Evolutionary conservation across 2,888 invertebrate genomes (phyloP).

Genomic region (Tinea pellionella): DNA sequence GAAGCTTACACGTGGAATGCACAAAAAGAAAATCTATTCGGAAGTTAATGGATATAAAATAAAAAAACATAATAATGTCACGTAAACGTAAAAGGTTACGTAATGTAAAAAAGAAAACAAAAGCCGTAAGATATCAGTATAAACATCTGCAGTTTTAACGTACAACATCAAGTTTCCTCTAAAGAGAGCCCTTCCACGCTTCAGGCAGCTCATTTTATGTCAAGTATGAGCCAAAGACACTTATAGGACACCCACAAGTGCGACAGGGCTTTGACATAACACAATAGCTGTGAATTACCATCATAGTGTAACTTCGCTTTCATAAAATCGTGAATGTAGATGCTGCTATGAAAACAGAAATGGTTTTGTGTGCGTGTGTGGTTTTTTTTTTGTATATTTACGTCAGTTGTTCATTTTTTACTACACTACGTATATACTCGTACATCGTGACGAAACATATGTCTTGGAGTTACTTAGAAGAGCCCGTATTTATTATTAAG

Average conservation of each 20-base stretch:
- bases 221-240: conserved; percentile 2
- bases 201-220: conserved; percentile 8
- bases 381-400: no score
- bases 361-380: no score
- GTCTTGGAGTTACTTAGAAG: no score
- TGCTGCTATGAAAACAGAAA: background rate
- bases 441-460: no score
- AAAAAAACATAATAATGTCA: no score
- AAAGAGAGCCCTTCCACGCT: background rate
- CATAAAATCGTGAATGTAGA: background rate
- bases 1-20: no score
- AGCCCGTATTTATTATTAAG: no score
- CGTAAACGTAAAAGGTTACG: no score
- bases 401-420: no score
- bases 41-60: no score
- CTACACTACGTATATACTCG: no score
- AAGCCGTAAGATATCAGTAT: background rate
- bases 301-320: background rate
- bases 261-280: conserved; percentile 8
- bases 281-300: conserved; percentile 8
- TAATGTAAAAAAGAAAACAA: background rate
- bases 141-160: background rate
- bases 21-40: no score
- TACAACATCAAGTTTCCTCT: background rate
- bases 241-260: conserved; percentile 12